Conservation (phyloP, 2,113 vertebrate genomes). For the Arvicanthis niloticus region DNA sequence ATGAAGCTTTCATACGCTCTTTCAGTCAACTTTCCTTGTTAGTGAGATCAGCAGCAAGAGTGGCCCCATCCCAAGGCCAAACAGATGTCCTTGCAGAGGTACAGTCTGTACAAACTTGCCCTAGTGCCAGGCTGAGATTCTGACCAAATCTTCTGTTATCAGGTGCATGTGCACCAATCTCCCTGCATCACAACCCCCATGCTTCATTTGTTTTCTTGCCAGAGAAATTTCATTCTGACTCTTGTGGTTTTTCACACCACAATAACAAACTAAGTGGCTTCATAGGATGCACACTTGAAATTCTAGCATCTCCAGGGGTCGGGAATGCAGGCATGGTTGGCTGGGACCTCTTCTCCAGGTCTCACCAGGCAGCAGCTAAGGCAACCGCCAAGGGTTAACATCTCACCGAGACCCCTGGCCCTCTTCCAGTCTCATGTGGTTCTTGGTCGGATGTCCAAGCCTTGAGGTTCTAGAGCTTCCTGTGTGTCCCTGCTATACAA, state of each 20-base stretch:
- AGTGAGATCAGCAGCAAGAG: background rate
- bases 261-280: background rate
- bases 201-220: background rate
- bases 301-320: background rate
- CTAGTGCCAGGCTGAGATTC: background rate
- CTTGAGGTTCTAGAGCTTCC: background rate
- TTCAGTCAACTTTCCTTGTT: background rate
- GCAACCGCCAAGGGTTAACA: background rate
- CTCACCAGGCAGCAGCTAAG: background rate
- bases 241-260: background rate
- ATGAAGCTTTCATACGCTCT: background rate
- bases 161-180: accelerated
- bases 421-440: background rate
- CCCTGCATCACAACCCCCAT: background rate
- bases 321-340: background rate
- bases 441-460: background rate
- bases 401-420: background rate
- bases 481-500: background rate
- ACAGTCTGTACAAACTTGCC: background rate
- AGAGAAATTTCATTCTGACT: background rate
- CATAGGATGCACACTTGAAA: background rate
- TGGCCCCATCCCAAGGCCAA: background rate
- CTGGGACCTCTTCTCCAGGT: background rate
- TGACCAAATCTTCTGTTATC: background rate
- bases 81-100: background rate